Percentiles rank a stretch among this genome's conserved stretches.
These are phyloP conservation scores for Tragelaphus imberbis DNA, from an alignment of 2,113 vertebrate genomes.

Conservation along the genomic window DNA sequence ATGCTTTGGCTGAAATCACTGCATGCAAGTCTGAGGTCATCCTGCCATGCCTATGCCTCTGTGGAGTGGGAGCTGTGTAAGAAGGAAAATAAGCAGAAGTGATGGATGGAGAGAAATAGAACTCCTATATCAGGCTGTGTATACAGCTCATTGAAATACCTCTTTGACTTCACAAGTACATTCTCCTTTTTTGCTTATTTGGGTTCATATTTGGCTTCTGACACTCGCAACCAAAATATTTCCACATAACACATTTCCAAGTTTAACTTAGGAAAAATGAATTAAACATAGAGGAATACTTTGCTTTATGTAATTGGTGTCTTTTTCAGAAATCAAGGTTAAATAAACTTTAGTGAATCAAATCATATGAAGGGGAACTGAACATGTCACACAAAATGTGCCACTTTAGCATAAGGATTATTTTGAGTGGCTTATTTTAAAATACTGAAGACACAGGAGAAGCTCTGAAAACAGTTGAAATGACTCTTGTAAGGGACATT, in stretches of 20 bases:
- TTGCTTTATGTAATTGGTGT: neutral
- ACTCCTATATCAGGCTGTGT: neutral
- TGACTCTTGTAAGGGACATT: neutral
- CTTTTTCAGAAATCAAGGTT: neutral
- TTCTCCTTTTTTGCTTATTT: neutral
- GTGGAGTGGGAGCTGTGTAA: neutral
- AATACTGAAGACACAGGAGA: neutral
- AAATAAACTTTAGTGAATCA: neutral
- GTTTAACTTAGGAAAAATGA: constrained; percentile 1
- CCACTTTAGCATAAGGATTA: neutral
- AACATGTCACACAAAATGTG: neutral
- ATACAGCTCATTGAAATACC: neutral
- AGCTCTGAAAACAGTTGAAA: neutral
- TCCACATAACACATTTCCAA: neutral
- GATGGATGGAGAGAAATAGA: neutral
- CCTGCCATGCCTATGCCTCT: neutral
- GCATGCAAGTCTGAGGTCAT: neutral
- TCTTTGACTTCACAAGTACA: neutral
- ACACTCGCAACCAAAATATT: neutral
- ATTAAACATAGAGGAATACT: neutral
- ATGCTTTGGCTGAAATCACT: neutral
- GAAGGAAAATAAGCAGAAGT: neutral
- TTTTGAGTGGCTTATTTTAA: neutral
- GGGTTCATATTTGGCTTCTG: neutral
- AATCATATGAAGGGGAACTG: neutral